Base-by-base conservation (phyloP, 2,888 invertebrate species). In the Petrolisthes cinctipes region DNA sequence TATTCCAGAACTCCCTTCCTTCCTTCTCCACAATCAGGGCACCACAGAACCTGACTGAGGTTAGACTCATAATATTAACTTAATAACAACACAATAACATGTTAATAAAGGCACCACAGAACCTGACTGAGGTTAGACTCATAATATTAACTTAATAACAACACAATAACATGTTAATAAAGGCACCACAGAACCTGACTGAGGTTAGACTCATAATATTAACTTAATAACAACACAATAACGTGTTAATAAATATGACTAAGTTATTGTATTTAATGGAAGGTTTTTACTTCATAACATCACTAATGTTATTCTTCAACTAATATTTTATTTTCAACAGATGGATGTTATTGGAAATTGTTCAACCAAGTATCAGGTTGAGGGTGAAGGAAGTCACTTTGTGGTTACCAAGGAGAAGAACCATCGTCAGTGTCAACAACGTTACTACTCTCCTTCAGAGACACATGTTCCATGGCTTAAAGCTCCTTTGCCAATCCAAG, bases 1-100 rank as follows among this genome's bases (percentile, higher is more conserved):
- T 93, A 66, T 92, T 94, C 87, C 94, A 94, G 91, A 94, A 93
- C 92, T 92, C 93, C 9, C 88, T 89, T 5, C 90, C 90, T 6
- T 88, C 89, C 3, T 68, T 87, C 84, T 86, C 87, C 71, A 53
- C 71, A 20, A 37, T 81, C 57, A 85, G 81, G 37, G 53, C 85
- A 7, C 80, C 81, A 57, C 37, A 80, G 20, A 85, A 80, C 20
- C 23, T 87, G 7, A 87, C 80, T 7, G 90, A 90, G 86, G 90
- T 89, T 71, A 89, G 71, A 71, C 5, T 7, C 37, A 37, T 37
- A 37, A n/a, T 37, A 37, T 1, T 37, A 37, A 37, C 1, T 14
- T 66, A 17, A 14, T 23, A 51, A 61, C 5, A 23, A 66, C 5
- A 66, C 14, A 23, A 17, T 82, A 37, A 37, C n/a, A 68, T 5